These are phyloP conservation scores for Lagenorhynchus albirostris DNA, from an alignment of 2,113 vertebrate genomes.

Conservation along the genomic window DNA sequence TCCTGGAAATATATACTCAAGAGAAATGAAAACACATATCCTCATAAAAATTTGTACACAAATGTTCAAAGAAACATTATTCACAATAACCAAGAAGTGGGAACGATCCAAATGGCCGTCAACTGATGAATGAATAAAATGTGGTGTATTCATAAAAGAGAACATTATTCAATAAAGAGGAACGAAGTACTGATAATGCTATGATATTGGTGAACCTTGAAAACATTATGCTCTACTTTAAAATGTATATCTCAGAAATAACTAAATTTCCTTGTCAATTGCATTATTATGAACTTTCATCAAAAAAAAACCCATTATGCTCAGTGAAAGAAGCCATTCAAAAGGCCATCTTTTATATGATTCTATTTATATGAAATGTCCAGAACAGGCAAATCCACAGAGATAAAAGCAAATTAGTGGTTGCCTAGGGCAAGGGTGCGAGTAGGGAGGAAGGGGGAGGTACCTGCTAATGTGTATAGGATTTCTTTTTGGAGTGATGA, in stretches of 20 bases:
- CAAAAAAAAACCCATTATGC: background rate
- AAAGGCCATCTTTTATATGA: background rate
- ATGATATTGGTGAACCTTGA: background rate
- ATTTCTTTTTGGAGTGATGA: background rate
- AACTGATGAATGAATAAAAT: background rate
- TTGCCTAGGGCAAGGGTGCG: background rate
- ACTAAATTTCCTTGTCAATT: no score
- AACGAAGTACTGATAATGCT: background rate
- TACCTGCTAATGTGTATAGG: background rate
- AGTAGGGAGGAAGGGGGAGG: background rate
- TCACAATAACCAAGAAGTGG: background rate
- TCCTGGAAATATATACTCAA: background rate
- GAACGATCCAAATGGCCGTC: background rate
- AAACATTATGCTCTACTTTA: background rate
- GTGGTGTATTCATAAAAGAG: background rate
- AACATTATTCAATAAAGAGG: background rate
- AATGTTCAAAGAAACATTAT: background rate
- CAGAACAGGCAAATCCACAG: background rate
- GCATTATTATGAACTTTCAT: no score
- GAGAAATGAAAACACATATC: background rate
- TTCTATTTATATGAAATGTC: background rate
- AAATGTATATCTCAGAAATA: no score
- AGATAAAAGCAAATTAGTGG: background rate
- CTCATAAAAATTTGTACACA: background rate
- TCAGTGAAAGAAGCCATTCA: background rate